Base-by-base conservation (phyloP, 92 coral and sea anemone species). In the Epizoanthus stellaris region DNA sequence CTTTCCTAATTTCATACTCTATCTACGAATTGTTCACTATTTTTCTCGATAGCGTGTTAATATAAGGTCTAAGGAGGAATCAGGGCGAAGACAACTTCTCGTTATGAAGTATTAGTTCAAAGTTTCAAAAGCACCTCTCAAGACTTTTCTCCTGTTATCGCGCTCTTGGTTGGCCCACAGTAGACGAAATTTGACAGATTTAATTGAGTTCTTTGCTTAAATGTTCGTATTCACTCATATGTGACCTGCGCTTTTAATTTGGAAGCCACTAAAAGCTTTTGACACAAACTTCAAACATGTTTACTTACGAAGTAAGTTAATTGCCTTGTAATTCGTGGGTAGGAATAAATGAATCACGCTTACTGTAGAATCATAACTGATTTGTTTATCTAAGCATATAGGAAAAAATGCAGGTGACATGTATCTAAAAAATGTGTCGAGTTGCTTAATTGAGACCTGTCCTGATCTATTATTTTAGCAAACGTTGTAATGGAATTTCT, bases 261-360 rank as follows among this genome's bases (percentile, higher is more conserved):
- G 47, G 13, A 79, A 52, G 56, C 45, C 57, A 79, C 49, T 70
- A 59, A 79, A 79, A 77, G 83, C 83, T 79, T 79, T 79, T 79
- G 54, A 79, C 73, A 77, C 70, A 42, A 79, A 70, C 60, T 43
- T 79, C 60, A 79, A 79, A 61, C 68, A 45, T 79, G 83, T 79
- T 79, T 79, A 79, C 83, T 20, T 79, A 42, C 49, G 83, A 79
- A 79, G 61, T 63, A 79, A 63, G 83, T 79, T 79, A 79, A 79
- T 79, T 63, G 83, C 42, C 30, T 61, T 39, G 83, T 79, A 79
- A 79, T 79, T 79, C 67, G 42, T 62, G 52, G 83, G 60, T 11
- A 79, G 72, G 72, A 60, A 79, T 79, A 63, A 63, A 67, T 70
- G 72, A 79, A 79, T 79, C 83, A 64, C 25, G 56, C 59, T 79